Base-by-base conservation (phyloP, 2,113 vertebrate genomes). In the Amphilophus citrinellus region DNA sequence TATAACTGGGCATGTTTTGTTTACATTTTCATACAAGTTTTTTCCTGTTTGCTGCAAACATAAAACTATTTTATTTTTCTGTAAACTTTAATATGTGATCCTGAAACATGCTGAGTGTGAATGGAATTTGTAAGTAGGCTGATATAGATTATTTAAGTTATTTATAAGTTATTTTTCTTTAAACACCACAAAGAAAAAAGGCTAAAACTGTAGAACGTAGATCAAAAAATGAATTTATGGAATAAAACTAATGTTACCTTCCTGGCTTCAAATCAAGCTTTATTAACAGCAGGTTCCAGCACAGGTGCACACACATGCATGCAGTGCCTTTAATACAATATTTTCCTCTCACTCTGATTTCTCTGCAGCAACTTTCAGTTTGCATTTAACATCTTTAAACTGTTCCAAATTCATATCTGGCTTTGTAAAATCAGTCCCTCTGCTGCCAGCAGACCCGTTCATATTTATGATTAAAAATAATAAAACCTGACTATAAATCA, bases 191-290 rank as follows among this genome's bases (percentile, higher is more conserved):
- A 42, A 42, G 10, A 35, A 42, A 42, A 27, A 30, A 71, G 22
- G 39, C 39, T 68, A 68, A 47, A 68, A 68, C 1, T 47, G 0
- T 66, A 39, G 10, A 0, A 39, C 14, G 2, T 22, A 7, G 22
- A 47, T 68, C 22, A 30, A 68, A 47, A 68, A 3, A 4, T 3
- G 47, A 3, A 50, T 71, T 71, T 30, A 71, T 50, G 42, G 15
- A 68, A 27, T 47, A 47, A 15, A 68, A 68, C 17, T 68, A 71
- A 50, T 30, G 42, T 50, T 68, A 27, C 18, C 15, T 47, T 68
- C 0, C 8, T 68, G 0, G 9, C 0, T 47, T 68, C 0, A n/a
- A 66, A 39, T 14, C 24, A n/a, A 66, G 44, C 63, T 66, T 66
- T 66, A 44, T 24, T 66, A 66, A 0, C 24, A 68, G 44, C 24